Percentiles rank a stretch among this genome's conserved stretches.
Evolutionary conservation across 2,797 vertebrate genomes (phyloP).

Genomic region (Sciurus carolinensis): DNA sequence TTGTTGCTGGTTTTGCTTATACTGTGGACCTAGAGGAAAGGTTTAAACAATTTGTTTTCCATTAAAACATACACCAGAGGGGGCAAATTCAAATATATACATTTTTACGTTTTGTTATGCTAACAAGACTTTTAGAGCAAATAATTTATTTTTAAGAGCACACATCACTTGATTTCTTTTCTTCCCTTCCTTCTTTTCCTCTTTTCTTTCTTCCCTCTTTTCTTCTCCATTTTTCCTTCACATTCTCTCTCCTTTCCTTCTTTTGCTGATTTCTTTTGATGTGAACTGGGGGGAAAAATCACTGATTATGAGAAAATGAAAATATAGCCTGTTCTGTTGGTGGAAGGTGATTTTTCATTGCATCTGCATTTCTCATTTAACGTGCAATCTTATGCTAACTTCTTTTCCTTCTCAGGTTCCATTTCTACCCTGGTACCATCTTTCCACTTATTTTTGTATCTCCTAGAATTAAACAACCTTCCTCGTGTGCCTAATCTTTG

Average conservation of each 20-base stretch:
- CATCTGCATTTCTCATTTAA: background rate
- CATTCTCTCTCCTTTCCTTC: background rate
- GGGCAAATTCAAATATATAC: background rate
- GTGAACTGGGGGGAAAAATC: background rate
- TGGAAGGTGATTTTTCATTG: background rate
- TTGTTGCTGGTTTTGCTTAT: conserved; percentile 15
- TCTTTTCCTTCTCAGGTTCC: background rate
- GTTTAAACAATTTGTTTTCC: conserved; percentile 51
- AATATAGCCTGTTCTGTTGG: background rate
- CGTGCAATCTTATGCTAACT: background rate
- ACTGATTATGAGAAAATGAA: conserved; percentile 24
- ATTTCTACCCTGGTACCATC: background rate
- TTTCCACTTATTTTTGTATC: conserved; percentile 39
- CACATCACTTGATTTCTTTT: background rate
- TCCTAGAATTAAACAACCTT: background rate
- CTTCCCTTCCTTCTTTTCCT: background rate
- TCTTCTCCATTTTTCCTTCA: background rate
- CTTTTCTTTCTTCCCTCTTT: background rate
- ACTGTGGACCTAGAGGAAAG: background rate
- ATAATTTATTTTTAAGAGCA: background rate
- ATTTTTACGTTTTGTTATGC: conserved; percentile 12
- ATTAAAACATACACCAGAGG: background rate
- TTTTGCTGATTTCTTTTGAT: conserved; percentile 43
- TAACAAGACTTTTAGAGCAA: conserved; percentile 15
- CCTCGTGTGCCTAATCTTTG: background rate